Base-by-base conservation (phyloP, 1,140 invertebrate species). In the Leptopilina boulardi region DNA sequence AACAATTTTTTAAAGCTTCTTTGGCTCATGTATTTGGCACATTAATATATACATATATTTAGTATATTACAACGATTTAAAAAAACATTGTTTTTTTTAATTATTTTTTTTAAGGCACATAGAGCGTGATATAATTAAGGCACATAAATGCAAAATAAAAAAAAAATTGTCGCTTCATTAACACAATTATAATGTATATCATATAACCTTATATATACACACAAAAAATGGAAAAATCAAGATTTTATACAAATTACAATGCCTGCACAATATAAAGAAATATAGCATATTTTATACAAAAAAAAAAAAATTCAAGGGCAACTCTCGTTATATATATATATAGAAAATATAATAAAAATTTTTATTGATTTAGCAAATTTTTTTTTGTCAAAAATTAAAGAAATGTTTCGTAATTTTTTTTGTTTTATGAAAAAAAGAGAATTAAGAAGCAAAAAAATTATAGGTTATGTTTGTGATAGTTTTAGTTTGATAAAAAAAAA, bases 1-100 rank as follows among this genome's bases (percentile, higher is more conserved):
- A 21, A n/a, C 23, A 6, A 30, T 38, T 38, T n/a, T 15, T 30
- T 13, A 59, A 26, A 78, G 80, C 83, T 84, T 86, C 77, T 82
- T 86, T 87, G 85, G 82, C 78, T 89, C 89, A 86, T 90, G 90
- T 87, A 91, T 90, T 89, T 85, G 82, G 78, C 87, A 86, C 77
- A 82, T 74, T 78, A 79, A 86, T 86, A 88, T 85, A 86, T 81
- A 83, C 83, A 85, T 86, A 85, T 84, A 80, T 80, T 81, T 86
- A 83, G 3, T 78, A 85, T 76, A 78, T 76, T 81, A 80, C 77
- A 83, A 77, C 79, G 30, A 80, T 81, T 74, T 47, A 75, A 66
- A 54, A 76, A 77, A 74, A 73, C 74, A 80, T 77, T 82, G 70
- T 77, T 77, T 42, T 82, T 78, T 83, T 77, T 41, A 73, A 77